These are phyloP conservation scores for Empis stercorea DNA, from an alignment of 2,888 invertebrate genomes.

Conservation along the genomic window DNA sequence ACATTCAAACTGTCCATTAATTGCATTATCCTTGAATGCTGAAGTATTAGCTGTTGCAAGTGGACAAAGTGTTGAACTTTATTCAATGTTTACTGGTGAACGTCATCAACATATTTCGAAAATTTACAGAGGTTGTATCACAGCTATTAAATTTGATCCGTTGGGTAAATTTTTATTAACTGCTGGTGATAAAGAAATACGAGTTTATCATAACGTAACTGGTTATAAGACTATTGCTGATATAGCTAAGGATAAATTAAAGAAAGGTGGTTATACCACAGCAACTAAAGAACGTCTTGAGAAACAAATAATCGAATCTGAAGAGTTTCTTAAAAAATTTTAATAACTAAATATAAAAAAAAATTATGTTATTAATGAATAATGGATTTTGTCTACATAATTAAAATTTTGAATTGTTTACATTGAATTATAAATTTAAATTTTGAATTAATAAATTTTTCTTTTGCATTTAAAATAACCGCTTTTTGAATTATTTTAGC, in stretches of 20 bases:
- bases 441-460: no score
- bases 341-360: background rate
- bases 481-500: no score
- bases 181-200: constrained; percentile 61
- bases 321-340: constrained; percentile 21
- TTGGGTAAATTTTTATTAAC: constrained; percentile 59
- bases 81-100: constrained; percentile 51
- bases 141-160: constrained; percentile 59
- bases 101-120: constrained; percentile 54
- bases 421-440: no score
- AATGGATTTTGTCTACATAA: no score
- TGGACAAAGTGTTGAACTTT: constrained; percentile 52
- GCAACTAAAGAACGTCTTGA: constrained; percentile 67
- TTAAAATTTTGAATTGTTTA: no score
- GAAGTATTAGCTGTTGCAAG: constrained; percentile 61
- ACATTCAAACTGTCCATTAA: constrained; percentile 41
- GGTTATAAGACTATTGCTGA: constrained; percentile 44
- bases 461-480: no score
- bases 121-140: constrained; percentile 55
- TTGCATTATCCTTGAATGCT: constrained; percentile 68
- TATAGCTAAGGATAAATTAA: constrained; percentile 39
- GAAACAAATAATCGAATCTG: constrained; percentile 50
- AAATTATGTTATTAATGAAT: no score
- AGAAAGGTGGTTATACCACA: constrained; percentile 44
- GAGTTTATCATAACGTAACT: constrained; percentile 68